phyloP scores from a whole-genome alignment of 2,888 invertebrate genomes.

The Gnatocerus cornutus region DNA sequence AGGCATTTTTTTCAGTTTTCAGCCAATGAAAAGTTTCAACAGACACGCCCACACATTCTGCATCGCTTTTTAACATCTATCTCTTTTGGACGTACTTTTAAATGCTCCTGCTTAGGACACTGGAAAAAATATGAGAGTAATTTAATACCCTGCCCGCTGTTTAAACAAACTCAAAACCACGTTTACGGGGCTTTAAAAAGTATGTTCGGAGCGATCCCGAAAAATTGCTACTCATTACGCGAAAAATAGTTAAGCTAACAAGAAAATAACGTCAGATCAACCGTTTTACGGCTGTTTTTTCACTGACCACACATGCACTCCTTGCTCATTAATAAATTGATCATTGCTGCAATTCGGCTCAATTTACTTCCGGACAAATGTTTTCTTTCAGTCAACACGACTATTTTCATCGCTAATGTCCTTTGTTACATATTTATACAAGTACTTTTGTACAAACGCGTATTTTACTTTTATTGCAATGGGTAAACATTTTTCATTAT shows the following conservation, averaged over 20 bases:
- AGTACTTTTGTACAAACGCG: constrained; percentile 4
- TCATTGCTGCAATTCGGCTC: constrained; percentile 10
- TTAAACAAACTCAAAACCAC: constrained; percentile 69
- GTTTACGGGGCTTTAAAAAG: constrained; percentile 62
- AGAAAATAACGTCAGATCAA: constrained; percentile 53
- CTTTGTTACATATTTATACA: constrained; percentile 4
- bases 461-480: constrained; percentile 23
- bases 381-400: constrained; percentile 17
- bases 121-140: constrained; percentile 70
- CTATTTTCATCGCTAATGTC: constrained; percentile 13
- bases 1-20: constrained; percentile 69
- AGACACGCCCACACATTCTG: constrained; percentile 66
- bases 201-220: constrained; percentile 60
- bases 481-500: too few species aligned
- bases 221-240: constrained; percentile 64
- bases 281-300: constrained; percentile 17
- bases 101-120: constrained; percentile 66
- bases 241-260: constrained; percentile 59
- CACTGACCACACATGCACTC: constrained; percentile 6
- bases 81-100: constrained; percentile 63
- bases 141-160: constrained; percentile 69
- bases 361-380: constrained; percentile 26
- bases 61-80: constrained; percentile 65
- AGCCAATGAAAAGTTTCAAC: constrained; percentile 69
- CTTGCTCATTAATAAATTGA: constrained; percentile 20